Evolutionary conservation across 1,140 invertebrate genomes (phyloP).

Genomic region (Mercenaria mercenaria): DNA sequence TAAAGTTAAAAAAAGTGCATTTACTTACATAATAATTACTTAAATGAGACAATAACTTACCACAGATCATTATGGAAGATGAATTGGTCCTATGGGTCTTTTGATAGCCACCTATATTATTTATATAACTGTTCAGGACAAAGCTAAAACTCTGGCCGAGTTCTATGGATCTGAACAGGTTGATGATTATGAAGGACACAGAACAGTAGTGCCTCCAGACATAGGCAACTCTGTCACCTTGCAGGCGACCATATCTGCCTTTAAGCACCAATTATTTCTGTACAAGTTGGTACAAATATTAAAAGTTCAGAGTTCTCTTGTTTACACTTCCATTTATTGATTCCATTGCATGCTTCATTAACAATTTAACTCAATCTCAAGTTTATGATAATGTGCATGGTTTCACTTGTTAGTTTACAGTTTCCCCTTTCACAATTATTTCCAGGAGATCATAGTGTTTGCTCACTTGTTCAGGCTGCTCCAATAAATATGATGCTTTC

Average conservation of each 20-base stretch:
- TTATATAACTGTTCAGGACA: not conserved
- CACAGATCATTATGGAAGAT: not conserved
- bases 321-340: too few relatives aligned
- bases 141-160: not conserved
- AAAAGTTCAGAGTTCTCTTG: not conserved
- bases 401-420: too few relatives aligned
- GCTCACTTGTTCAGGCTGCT: too few relatives aligned
- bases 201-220: constrained; percentile 9
- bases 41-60: too few relatives aligned
- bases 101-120: not conserved
- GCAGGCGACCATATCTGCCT: not conserved
- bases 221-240: not conserved
- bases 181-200: constrained; percentile 17
- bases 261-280: constrained; percentile 10
- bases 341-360: too few relatives aligned
- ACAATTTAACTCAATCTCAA: too few relatives aligned
- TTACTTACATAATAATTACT: too few relatives aligned
- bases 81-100: not conserved
- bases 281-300: constrained; percentile 23
- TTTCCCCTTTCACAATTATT: too few relatives aligned
- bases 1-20: too few relatives aligned
- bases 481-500: too few relatives aligned
- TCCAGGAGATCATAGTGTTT: too few relatives aligned
- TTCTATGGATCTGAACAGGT: constrained; percentile 31
- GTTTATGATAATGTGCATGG: too few relatives aligned